Evolutionary conservation across 2,888 invertebrate genomes (phyloP).

Genomic region (Palloptera scutellata): DNA sequence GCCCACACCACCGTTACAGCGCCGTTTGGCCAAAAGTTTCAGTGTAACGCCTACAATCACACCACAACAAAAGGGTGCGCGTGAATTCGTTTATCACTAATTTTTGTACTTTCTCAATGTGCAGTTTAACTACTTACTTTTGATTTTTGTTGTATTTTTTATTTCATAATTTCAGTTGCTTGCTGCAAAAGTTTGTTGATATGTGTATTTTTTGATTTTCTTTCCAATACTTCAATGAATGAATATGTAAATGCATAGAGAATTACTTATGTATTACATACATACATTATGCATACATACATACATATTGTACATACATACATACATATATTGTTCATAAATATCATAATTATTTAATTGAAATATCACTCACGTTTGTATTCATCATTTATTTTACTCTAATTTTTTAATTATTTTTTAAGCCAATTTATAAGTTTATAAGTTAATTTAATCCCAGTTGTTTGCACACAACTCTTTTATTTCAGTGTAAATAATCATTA

Average conservation of each 20-base stretch:
- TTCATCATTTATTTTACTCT: slow-evolving; percentile 13
- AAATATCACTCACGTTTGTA: slow-evolving; percentile 18
- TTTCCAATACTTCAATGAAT: not conserved
- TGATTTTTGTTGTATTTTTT: slow-evolving; percentile 4
- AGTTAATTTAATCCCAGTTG: not conserved
- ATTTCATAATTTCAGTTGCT: slow-evolving; percentile 6
- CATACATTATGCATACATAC: too few species aligned
- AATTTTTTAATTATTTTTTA: not conserved
- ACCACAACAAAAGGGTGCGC: slow-evolving; percentile 65
- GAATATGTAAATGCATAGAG: not conserved
- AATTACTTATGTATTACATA: too few species aligned
- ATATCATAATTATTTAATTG: too few species aligned
- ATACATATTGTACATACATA: not conserved
- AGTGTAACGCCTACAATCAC: slow-evolving; percentile 75
- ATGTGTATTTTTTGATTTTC: not conserved
- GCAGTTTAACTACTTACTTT: slow-evolving; percentile 8
- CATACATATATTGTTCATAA: too few species aligned
- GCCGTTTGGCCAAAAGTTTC: slow-evolving; percentile 91
- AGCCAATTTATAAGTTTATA: not conserved
- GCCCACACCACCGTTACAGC: slow-evolving; percentile 84
- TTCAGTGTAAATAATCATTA: not conserved
- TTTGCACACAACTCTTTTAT: not conserved
- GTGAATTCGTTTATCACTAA: slow-evolving; percentile 25
- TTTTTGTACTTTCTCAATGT: not conserved
- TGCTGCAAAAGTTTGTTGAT: slow-evolving; percentile 3